Percentiles rank a stretch among this genome's conserved stretches.
These are phyloP conservation scores for Ephydatia muelleri DNA, from an alignment of 37 sponge, comb jelly and placozoan genomes.

Conservation along the genomic window DNA sequence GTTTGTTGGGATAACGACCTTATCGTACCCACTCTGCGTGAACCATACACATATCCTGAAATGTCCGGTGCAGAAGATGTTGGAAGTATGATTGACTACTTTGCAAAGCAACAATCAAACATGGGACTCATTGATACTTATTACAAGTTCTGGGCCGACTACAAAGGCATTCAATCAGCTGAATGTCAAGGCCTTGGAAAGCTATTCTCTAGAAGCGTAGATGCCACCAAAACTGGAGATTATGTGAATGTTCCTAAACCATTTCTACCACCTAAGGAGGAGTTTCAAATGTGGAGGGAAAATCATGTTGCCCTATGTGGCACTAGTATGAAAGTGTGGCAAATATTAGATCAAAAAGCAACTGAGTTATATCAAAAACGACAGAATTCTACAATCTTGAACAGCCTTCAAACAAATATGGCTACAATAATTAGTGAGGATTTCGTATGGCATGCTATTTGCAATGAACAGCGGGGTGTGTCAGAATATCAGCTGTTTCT, in stretches of 20 bases:
- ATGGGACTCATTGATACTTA: constrained; percentile 70
- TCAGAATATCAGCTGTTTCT: constrained; percentile 64
- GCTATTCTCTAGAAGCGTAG: constrained; percentile 68
- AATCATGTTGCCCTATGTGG: neutral
- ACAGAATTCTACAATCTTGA: neutral
- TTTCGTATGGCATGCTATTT: constrained; percentile 46
- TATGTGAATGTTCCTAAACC: constrained; percentile 36
- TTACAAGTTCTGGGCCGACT: constrained; percentile 73
- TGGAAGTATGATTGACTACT: constrained; percentile 44
- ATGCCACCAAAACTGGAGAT: constrained; percentile 78
- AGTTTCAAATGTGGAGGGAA: neutral
- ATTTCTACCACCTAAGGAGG: constrained; percentile 38
- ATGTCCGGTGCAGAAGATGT: neutral
- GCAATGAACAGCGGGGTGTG: constrained; percentile 19
- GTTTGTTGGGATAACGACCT: constrained; percentile 81
- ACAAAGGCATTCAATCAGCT: constrained; percentile 38
- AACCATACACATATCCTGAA: constrained; percentile 74
- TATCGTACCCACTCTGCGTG: constrained; percentile 19
- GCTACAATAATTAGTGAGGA: constrained; percentile 35
- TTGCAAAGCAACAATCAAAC: constrained; percentile 50
- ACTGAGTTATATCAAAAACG: constrained; percentile 32
- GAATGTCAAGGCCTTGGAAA: constrained; percentile 72
- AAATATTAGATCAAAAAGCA: constrained; percentile 51
- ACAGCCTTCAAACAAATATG: neutral
- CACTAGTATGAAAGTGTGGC: constrained; percentile 42